These are phyloP conservation scores for Apogon hyalosoma DNA, from an alignment of 2,797 vertebrate genomes.

Conservation along the genomic window DNA sequence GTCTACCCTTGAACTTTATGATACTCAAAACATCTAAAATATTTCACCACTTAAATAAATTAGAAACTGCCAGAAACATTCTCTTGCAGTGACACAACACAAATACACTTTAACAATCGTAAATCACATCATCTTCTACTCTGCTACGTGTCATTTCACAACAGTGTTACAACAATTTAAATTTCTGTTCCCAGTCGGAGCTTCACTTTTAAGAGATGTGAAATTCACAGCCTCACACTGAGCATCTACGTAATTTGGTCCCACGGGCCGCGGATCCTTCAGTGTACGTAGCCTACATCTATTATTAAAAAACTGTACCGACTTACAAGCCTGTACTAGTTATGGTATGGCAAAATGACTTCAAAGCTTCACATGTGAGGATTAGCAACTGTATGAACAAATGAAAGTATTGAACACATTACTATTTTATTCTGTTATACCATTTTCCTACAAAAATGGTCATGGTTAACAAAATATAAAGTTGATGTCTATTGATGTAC, in stretches of 20 bases:
- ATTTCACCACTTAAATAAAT: not conserved
- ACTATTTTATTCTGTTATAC: not conserved
- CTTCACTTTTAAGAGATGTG: slow-evolving; percentile 20
- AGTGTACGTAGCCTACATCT: slow-evolving; percentile 13
- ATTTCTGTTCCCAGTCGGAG: slow-evolving; percentile 4
- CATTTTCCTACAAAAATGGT: not conserved
- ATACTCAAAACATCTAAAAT: slow-evolving; percentile 8
- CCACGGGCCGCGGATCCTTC: slow-evolving; percentile 23
- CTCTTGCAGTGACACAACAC: not conserved
- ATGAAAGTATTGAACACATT: slow-evolving; percentile 9
- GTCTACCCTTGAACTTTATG: not conserved
- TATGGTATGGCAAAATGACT: slow-evolving; percentile 5
- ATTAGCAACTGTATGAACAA: not conserved
- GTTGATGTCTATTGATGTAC: no score
- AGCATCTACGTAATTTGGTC: slow-evolving; percentile 39
- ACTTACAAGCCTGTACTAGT: slow-evolving; percentile 3
- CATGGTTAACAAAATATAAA: no score
- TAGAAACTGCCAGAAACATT: no score
- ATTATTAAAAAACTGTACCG: slow-evolving; percentile 39
- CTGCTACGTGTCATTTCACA: not conserved
- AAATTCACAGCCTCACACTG: slow-evolving; percentile 9
- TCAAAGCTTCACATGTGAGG: slow-evolving; percentile 18
- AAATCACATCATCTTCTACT: not conserved
- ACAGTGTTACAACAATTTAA: slow-evolving; percentile 7
- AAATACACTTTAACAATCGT: not conserved